Base-by-base conservation (phyloP, 1,140 invertebrate genomes). In the Cydia pomonella region DNA sequence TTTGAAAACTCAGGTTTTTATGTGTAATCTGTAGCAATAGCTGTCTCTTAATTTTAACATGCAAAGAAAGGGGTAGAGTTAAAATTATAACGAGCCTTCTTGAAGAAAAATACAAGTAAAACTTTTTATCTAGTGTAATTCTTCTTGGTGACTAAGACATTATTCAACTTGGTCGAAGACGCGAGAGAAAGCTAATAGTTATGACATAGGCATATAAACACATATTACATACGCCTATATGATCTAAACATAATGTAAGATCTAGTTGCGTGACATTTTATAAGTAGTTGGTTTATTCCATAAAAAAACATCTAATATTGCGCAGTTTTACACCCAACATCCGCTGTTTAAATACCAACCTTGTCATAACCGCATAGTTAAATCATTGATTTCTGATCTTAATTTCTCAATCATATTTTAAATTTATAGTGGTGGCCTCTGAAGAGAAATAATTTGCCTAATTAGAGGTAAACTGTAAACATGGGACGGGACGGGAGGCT, bases 381-480 rank as follows among this genome's bases (percentile, higher is more conserved):
- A 75, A 75, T 77, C 75, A 72, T 78, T 75, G 76, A 75, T 76
- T 77, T 74, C 23, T 71, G 63, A 44, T 72, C 76, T 76, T 77
- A 76, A 76, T 82, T 77, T 73, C 63, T 64, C 71, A 82, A 80
- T 80, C 75, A 73, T 80, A 59, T 77, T 63, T 76, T 16, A 77
- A 77, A 80, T 83, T 79, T 79, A 83, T 75, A 69, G 47, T 62
- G 29, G 44, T 74, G 81, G 75, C 81, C 79, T 83, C 77, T 53
- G 75, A 66, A 64, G 77, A 77, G 78, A 77, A 62, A 76, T 79
- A 72, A 81, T 79, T 73, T 75, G 77, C 82, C 77, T 85, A 84
- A 87, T 84, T 89, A 89, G 73, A 81, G 73, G 74, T 79, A 73
- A 80, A 76, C 77, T 79, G 76, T 76, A 76, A 62, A 77, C 77